phyloP scores from a whole-genome alignment of 2,888 invertebrate species.

The Cactoblastis cactorum region DNA sequence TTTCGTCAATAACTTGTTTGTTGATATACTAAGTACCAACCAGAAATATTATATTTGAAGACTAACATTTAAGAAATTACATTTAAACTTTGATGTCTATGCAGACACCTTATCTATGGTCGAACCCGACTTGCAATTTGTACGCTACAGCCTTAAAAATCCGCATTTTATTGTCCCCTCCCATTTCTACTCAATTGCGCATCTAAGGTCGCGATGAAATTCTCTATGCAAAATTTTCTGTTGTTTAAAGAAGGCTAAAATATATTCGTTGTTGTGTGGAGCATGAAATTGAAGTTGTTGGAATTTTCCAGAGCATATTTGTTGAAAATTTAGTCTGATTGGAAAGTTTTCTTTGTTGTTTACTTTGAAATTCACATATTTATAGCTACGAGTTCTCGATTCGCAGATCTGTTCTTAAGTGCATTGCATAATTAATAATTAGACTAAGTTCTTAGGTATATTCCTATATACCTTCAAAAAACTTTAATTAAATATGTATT shows the following conservation, averaged over 20 bases:
- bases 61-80: too few relatives aligned
- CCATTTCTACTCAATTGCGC: slow-evolving; percentile 61
- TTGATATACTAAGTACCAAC: too few relatives aligned
- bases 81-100: background rate
- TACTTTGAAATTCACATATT: too few relatives aligned
- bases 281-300: background rate
- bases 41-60: too few relatives aligned
- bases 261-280: background rate
- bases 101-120: slow-evolving; percentile 28
- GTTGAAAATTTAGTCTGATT: background rate
- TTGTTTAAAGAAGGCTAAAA: slow-evolving; percentile 15
- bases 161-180: slow-evolving; percentile 71
- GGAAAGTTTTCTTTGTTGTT: too few relatives aligned
- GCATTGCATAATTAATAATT: too few relatives aligned
- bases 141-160: slow-evolving; percentile 73
- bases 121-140: slow-evolving; percentile 64
- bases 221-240: slow-evolving; percentile 19
- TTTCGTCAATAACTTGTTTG: too few relatives aligned
- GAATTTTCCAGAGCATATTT: background rate
- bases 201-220: slow-evolving; percentile 45
- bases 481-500: too few relatives aligned
- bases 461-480: too few relatives aligned
- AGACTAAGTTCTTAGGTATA: too few relatives aligned
- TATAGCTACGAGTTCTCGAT: too few relatives aligned
- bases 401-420: too few relatives aligned